Conservation (phyloP, 1,140 invertebrate genomes). For the Pogonomyrmex barbatus region DNA sequence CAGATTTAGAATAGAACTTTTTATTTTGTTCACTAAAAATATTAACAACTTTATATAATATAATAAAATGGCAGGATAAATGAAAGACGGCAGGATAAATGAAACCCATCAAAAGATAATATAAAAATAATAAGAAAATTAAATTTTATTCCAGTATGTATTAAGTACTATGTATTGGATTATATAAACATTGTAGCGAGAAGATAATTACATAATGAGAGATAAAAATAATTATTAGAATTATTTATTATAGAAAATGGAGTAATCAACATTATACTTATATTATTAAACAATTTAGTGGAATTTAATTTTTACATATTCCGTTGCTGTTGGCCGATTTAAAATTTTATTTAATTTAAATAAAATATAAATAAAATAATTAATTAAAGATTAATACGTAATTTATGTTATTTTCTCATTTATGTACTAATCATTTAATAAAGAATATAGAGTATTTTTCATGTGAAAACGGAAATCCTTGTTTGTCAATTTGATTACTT, state of each 20-base stretch:
- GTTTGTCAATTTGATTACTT: too few relatives aligned
- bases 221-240: too few relatives aligned
- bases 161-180: not conserved
- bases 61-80: not conserved
- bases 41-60: not conserved
- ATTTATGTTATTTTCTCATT: too few relatives aligned
- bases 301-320: not conserved
- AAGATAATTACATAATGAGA: not conserved
- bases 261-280: not conserved
- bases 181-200: not conserved
- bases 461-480: too few relatives aligned
- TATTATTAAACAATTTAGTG: not conserved
- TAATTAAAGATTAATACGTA: too few relatives aligned
- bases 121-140: not conserved
- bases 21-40: conserved; percentile 36
- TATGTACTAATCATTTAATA: too few relatives aligned
- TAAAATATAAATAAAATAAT: too few relatives aligned
- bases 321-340: not conserved
- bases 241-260: too few relatives aligned
- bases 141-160: not conserved
- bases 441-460: too few relatives aligned
- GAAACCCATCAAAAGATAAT: conserved; percentile 9
- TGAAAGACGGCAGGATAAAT: too few relatives aligned
- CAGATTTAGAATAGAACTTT: conserved; percentile 49
- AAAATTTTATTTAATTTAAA: not conserved